These are phyloP conservation scores for Cherax destructor DNA, from an alignment of 1,140 invertebrate genomes.

Conservation along the genomic window DNA sequence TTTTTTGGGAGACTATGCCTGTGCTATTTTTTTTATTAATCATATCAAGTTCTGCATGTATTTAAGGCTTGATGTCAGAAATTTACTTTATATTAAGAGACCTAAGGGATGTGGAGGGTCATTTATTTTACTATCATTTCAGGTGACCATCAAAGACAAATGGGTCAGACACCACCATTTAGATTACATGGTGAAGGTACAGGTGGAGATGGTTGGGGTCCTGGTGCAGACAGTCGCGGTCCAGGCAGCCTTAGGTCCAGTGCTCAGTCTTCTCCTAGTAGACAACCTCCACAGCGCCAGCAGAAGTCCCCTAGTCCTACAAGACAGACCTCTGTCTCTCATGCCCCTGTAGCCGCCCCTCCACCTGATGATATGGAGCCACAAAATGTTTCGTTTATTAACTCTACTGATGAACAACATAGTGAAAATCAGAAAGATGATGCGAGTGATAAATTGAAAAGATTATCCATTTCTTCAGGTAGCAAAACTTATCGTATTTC, in stretches of 20 bases:
- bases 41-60: too few relatives aligned
- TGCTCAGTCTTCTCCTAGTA: constrained; percentile 71
- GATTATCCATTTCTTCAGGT: constrained; percentile 89
- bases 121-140: not conserved
- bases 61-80: too few relatives aligned
- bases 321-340: constrained; percentile 75
- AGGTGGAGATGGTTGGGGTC: constrained; percentile 20
- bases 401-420: constrained; percentile 76
- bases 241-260: constrained; percentile 68
- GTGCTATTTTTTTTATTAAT: too few relatives aligned
- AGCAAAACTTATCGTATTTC: constrained; percentile 88
- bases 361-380: constrained; percentile 90
- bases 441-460: constrained; percentile 76
- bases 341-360: constrained; percentile 81
- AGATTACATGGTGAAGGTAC: constrained; percentile 67
- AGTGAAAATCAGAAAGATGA: constrained; percentile 43
- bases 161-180: constrained; percentile 66
- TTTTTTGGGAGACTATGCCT: too few relatives aligned
- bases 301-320: constrained; percentile 69
- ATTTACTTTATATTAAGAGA: too few relatives aligned
- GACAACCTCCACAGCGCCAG: constrained; percentile 60
- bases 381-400: constrained; percentile 94
- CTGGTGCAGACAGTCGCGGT: constrained; percentile 42
- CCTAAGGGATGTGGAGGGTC: too few relatives aligned
- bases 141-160: constrained; percentile 60